A percentile compares a stretch with the other conserved stretches of the same genome.
phyloP scores from a whole-genome alignment of 1,140 invertebrate genomes.

The Procambarus virginalis region DNA sequence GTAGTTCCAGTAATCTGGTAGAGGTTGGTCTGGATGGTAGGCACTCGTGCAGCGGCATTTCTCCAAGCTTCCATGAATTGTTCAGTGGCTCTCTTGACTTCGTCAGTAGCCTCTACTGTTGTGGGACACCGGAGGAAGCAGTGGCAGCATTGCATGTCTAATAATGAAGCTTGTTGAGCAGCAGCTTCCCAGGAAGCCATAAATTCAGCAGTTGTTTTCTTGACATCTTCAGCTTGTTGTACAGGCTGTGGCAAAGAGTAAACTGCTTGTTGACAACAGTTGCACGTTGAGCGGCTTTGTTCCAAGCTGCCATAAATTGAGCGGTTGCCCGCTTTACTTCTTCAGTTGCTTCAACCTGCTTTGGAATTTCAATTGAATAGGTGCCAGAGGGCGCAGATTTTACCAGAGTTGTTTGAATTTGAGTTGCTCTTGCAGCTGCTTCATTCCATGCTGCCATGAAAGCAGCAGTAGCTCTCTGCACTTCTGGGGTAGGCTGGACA shows the following conservation, averaged over 20 bases:
- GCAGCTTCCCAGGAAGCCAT: conserved; percentile 28
- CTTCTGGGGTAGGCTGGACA: conserved; percentile 35
- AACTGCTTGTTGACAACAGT: conserved; percentile 1
- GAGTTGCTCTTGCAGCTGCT: conserved; percentile 19
- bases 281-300: conserved; percentile 28
- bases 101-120: too few relatives aligned
- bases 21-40: too few relatives aligned
- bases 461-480: conserved; percentile 31
- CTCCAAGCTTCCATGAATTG: conserved; percentile 32
- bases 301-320: conserved; percentile 42
- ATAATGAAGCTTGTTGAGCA: conserved; percentile 26
- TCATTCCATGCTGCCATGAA: conserved; percentile 54
- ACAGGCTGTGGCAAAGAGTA: conserved; percentile 20
- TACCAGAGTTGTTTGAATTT: not conserved
- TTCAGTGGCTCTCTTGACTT: conserved; percentile 3
- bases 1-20: too few relatives aligned
- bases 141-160: not conserved
- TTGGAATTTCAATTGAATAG: not conserved
- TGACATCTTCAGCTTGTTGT: conserved; percentile 7
- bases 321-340: too few relatives aligned
- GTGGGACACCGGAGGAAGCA: not conserved
- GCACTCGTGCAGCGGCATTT: conserved; percentile 10
- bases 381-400: not conserved
- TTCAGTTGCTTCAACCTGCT: too few relatives aligned
- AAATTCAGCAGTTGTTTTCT: too few relatives aligned